Evolutionary conservation across 2,797 vertebrate genomes (phyloP).

Genomic region (Anguilla pacifica): DNA sequence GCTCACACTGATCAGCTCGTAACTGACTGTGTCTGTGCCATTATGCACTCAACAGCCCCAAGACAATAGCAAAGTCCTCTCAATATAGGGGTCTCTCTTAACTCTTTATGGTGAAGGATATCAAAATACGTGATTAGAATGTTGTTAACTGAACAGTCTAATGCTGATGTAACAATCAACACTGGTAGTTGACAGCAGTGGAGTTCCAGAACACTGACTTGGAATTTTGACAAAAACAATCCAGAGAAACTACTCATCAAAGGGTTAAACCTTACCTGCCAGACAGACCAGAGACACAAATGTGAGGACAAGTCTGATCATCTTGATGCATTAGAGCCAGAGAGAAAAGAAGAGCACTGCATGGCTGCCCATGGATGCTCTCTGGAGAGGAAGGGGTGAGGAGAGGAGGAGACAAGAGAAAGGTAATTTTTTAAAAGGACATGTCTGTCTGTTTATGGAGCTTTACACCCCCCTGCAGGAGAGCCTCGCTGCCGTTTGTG

Average conservation of each 20-base stretch:
- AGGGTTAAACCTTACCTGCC: neutral
- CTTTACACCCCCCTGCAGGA: conserved; percentile 8
- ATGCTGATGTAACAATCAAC: too few species aligned
- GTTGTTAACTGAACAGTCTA: too few species aligned
- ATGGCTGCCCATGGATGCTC: neutral
- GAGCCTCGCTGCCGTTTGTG: neutral
- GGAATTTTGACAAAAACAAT: too few species aligned
- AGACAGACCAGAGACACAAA: neutral
- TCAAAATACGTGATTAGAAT: too few species aligned
- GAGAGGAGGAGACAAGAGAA: too few species aligned
- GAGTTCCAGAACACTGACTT: too few species aligned
- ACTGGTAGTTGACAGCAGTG: neutral
- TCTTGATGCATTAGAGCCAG: neutral
- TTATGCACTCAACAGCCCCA: neutral
- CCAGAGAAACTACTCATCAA: too few species aligned
- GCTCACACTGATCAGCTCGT: neutral
- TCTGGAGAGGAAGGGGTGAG: neutral
- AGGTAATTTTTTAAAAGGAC: too few species aligned
- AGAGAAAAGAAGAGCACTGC: neutral
- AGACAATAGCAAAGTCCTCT: neutral
- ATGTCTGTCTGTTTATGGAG: neutral
- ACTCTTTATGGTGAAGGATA: neutral
- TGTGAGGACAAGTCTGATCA: neutral
- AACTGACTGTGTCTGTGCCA: neutral
- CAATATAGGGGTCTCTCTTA: neutral